Conservation (phyloP, 2,888 invertebrate species). For the Hofmannophila pseudospretella region DNA sequence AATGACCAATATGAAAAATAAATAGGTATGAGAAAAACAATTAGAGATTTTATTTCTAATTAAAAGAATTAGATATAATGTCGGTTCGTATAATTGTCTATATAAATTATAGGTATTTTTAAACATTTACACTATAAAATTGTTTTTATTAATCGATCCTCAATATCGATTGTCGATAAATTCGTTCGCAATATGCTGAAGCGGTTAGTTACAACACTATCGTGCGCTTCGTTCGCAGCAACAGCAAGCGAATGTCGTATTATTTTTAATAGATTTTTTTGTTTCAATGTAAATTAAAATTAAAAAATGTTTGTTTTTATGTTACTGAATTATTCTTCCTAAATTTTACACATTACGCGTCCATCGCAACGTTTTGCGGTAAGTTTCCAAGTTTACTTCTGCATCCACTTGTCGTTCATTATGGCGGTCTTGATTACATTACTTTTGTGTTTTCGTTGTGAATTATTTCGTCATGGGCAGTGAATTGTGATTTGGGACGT, state of each 20-base stretch:
- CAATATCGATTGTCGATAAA: too few species aligned
- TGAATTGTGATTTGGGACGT: conserved; percentile 13
- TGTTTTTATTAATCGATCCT: too few species aligned
- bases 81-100: too few species aligned
- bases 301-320: conserved; percentile 53
- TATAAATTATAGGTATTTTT: too few species aligned
- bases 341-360: conserved; percentile 46
- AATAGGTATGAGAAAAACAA: too few species aligned
- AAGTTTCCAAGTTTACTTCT: conserved; percentile 56
- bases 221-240: conserved; percentile 43
- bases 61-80: too few species aligned
- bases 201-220: conserved; percentile 39
- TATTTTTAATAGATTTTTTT: conserved; percentile 50
- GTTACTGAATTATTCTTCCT: conserved; percentile 43
- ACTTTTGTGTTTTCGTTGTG: conserved; percentile 35
- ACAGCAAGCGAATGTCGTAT: conserved; percentile 48
- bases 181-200: too few species aligned
- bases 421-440: conserved; percentile 70
- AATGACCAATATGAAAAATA: too few species aligned
- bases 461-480: conserved; percentile 41
- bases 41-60: too few species aligned
- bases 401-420: conserved; percentile 67
- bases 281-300: conserved; percentile 43
- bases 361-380: conserved; percentile 69
- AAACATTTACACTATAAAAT: too few species aligned